A percentile compares a stretch with the other conserved stretches of the same genome.
Evolutionary conservation across 2,797 vertebrate genomes (phyloP).

Genomic region (Galagoides demidoff): DNA sequence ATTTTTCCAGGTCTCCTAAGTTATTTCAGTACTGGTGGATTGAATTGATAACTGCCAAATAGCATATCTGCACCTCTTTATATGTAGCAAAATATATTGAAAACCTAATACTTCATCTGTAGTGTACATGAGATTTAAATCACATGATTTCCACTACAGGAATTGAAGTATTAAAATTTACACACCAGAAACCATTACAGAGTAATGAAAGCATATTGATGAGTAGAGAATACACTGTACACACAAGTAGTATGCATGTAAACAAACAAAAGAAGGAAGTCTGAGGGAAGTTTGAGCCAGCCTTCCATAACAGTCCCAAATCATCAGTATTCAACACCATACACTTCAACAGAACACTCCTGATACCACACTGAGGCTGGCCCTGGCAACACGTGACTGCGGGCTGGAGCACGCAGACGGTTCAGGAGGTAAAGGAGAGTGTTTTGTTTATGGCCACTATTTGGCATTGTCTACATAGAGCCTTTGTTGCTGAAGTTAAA

Average conservation of each 20-base stretch:
- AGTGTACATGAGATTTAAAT: neutral
- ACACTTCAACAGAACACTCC: neutral
- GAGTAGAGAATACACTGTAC: neutral
- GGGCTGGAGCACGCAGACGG: neutral
- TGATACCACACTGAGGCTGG: fast-evolving
- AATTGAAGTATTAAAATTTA: neutral
- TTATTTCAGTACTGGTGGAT: neutral
- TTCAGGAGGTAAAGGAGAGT: neutral
- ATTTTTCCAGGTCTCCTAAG: too few relatives aligned
- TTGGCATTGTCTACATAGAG: neutral
- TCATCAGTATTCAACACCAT: neutral
- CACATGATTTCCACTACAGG: neutral
- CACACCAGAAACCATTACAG: neutral
- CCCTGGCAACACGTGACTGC: neutral
- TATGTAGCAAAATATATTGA: neutral
- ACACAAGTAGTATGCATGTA: neutral
- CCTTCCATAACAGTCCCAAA: neutral
- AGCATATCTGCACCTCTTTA: neutral
- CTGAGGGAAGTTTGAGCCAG: neutral
- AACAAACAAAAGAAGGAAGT: neutral
- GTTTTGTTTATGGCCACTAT: neutral
- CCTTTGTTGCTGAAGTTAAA: neutral
- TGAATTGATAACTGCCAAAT: neutral
- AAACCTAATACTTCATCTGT: neutral
- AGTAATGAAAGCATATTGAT: neutral